Conservation (phyloP, 2,113 vertebrate genomes). For the Thalassoma bifasciatum region DNA sequence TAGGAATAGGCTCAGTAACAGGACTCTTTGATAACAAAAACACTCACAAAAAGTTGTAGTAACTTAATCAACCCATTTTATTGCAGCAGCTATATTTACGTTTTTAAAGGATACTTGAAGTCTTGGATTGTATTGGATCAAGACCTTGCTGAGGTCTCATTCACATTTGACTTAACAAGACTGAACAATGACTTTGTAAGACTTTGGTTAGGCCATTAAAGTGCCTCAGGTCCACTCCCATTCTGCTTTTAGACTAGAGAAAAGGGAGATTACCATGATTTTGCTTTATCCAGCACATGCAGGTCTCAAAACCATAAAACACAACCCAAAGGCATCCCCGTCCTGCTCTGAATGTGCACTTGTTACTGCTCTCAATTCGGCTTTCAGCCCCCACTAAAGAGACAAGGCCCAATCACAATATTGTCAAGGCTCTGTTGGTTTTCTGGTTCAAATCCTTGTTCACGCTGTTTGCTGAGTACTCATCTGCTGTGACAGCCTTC, state of each 20-base stretch:
- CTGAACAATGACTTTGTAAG: constrained; percentile 65
- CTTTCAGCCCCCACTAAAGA: constrained; percentile 87
- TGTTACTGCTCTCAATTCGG: constrained; percentile 87
- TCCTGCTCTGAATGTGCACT: constrained; percentile 84
- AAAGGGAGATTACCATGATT: constrained; percentile 81
- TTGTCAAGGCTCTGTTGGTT: constrained; percentile 94
- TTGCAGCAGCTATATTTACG: constrained; percentile 36
- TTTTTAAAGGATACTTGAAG: constrained; percentile 37
- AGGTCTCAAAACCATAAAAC: constrained; percentile 80
- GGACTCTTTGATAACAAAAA: neutral
- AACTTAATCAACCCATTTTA: constrained; percentile 23
- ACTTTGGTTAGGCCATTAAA: constrained; percentile 72
- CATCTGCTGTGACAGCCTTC: constrained; percentile 98
- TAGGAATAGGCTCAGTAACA: neutral
- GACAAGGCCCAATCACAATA: constrained; percentile 90
- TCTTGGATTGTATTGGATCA: constrained; percentile 53
- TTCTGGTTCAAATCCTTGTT: constrained; percentile 99
- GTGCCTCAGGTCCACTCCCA: constrained; percentile 68
- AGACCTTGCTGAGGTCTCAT: constrained; percentile 58
- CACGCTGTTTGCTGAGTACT: constrained; percentile 99
- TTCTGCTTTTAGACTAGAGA: constrained; percentile 67
- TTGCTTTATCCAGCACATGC: constrained; percentile 77
- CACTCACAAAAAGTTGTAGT: neutral
- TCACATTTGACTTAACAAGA: constrained; percentile 64
- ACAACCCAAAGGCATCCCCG: constrained; percentile 78